Evolutionary conservation across 2,113 vertebrate species (phyloP).

Genomic region (human (Homo sapiens)): DNA sequence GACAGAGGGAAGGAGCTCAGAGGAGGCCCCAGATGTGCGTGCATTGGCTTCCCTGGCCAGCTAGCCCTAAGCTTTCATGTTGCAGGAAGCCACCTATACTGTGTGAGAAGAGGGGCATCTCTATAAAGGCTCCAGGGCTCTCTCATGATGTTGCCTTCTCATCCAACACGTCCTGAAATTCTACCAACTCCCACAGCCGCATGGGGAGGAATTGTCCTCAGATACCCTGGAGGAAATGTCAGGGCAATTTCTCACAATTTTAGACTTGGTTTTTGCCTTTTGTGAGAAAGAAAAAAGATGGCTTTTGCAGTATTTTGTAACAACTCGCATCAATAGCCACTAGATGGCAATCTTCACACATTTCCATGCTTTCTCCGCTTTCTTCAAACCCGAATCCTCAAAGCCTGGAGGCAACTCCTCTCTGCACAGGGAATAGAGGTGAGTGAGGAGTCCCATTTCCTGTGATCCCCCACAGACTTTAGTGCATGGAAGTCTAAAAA

Average conservation of each 20-base stretch:
- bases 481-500: not conserved
- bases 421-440: not conserved
- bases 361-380: not conserved
- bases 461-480: not conserved
- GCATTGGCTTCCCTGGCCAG: not conserved
- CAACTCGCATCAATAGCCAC: not conserved
- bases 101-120: not conserved
- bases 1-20: not conserved
- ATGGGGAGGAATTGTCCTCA: not conserved
- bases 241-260: not conserved
- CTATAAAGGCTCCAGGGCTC: not conserved
- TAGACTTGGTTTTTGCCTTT: not conserved
- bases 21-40: not conserved
- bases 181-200: not conserved
- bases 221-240: not conserved
- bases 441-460: not conserved
- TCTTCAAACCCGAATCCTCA: not conserved
- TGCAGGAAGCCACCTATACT: not conserved
- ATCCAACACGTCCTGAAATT: not conserved
- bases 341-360: conserved; percentile 66
- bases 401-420: not conserved
- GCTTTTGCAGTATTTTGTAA: not conserved
- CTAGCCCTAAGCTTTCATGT: not conserved
- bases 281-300: not conserved
- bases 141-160: not conserved